These are phyloP conservation scores for Drosophila rhopaloa DNA, from an alignment of 1,140 invertebrate species.

Conservation along the genomic window DNA sequence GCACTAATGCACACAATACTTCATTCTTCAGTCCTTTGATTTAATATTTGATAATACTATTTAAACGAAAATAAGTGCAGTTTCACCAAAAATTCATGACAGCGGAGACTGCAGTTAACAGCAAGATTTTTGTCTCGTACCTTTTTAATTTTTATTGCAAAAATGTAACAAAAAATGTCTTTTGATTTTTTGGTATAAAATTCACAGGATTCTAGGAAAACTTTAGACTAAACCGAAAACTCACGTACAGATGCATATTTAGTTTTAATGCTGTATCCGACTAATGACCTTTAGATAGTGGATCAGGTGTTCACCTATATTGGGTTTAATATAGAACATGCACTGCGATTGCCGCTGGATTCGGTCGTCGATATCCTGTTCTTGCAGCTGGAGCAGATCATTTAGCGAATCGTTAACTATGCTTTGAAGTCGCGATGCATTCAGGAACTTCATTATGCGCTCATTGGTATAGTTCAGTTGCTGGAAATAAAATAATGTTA, in stretches of 20 bases:
- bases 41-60: no score
- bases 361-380: slow-evolving; percentile 39
- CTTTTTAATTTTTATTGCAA: slow-evolving; percentile 54
- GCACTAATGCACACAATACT: no score
- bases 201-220: slow-evolving; percentile 42
- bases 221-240: slow-evolving; percentile 30
- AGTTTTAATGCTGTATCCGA: slow-evolving; percentile 47
- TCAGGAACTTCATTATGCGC: slow-evolving; percentile 75
- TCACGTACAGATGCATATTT: slow-evolving; percentile 19
- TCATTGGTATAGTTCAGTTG: slow-evolving; percentile 74
- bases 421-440: slow-evolving; percentile 50
- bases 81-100: no score
- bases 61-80: no score
- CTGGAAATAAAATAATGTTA: slow-evolving; percentile 17
- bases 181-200: slow-evolving; percentile 52
- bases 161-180: slow-evolving; percentile 56
- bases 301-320: slow-evolving; percentile 71
- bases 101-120: no score
- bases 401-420: slow-evolving; percentile 55
- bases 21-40: no score
- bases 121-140: background rate
- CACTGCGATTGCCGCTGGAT: slow-evolving; percentile 63
- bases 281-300: slow-evolving; percentile 71
- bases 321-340: slow-evolving; percentile 73
- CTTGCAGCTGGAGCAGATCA: slow-evolving; percentile 61